Evolutionary conservation across 2,113 vertebrate species (phyloP), one percentile per base, ranked within the genome.

Genomic region (Aphelocoma coerulescens): DNA sequence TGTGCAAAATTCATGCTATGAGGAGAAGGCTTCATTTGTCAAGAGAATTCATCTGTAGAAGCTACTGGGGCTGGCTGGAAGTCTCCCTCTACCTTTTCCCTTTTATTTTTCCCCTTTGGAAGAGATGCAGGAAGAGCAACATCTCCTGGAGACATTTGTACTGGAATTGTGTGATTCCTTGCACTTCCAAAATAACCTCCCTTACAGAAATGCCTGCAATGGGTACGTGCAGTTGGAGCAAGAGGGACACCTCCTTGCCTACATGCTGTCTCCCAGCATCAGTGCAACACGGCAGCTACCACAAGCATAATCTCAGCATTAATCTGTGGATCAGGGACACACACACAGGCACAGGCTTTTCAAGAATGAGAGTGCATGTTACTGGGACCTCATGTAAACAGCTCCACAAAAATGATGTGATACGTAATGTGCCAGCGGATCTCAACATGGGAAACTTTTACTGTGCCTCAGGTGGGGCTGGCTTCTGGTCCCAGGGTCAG

Each of bases 121-220:
- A 96, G 65, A 92, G 76, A 86, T 85, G 67, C 67, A 22, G 73
- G 83, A 94, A 89, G 85, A 80, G 85, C 65, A 93, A 78, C 73
- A 78, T 84, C 76, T 92, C 86, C 91, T 93, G 73, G 80, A 94
- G 93, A 87, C 62, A 59, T 89, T 91, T 94, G 46, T 73, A 65
- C 80, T 15, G 9, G 86, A 94, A 88, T 89, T 1, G 5, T 68
- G 77, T 74, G 81, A 91, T 88, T 88, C 77, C 57, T 89, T 89
- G 71, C 78, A 63, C 63, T 77, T 94, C 89, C 62, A 87, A 87
- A 96, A 94, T 96, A 87, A 93, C 55, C 74, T 96, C 30, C 15
- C 33, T 87, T 65, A 21, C 35, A 67, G 67, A 75, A 95, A 85
- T 85, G 86, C 48, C 52, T 55, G 76, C 0, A 0, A 80, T 57